A percentile compares a stretch with the other conserved stretches of the same genome.
Evolutionary conservation across 2,888 invertebrate genomes (phyloP).

Genomic region (Drosophila sordidula): DNA sequence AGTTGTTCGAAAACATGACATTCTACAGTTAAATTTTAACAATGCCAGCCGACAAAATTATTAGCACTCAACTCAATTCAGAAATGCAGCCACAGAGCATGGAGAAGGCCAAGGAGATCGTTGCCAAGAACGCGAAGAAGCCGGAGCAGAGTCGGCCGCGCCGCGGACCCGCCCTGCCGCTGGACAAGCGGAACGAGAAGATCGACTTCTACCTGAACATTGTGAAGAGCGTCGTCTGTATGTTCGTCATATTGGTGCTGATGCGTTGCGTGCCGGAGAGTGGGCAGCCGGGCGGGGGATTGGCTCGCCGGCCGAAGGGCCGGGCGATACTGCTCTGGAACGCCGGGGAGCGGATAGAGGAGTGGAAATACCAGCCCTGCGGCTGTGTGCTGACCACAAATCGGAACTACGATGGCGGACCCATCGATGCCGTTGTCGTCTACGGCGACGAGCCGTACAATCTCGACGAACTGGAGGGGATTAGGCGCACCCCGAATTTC

Average conservation of each 20-base stretch:
- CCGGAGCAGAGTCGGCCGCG: background rate
- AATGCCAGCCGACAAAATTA: slow-evolving; percentile 20
- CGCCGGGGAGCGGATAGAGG: accelerated
- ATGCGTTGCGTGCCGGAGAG: background rate
- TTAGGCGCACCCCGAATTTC: slow-evolving; percentile 3
- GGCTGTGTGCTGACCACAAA: slow-evolving; percentile 21
- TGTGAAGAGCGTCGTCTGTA: slow-evolving; percentile 3
- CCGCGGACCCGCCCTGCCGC: too few relatives aligned
- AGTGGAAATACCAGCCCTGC: slow-evolving; percentile 1
- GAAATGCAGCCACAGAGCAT: background rate
- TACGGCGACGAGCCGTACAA: slow-evolving; percentile 9
- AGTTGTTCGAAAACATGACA: slow-evolving; percentile 3
- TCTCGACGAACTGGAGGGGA: background rate
- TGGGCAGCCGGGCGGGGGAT: accelerated
- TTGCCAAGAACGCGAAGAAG: too few relatives aligned
- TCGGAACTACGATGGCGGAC: background rate
- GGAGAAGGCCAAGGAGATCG: background rate
- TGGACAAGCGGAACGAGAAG: background rate
- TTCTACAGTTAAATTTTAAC: background rate
- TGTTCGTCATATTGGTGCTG: slow-evolving; percentile 9
- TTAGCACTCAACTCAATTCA: background rate
- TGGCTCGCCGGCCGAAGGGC: too few relatives aligned
- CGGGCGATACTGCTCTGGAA: slow-evolving; percentile 19
- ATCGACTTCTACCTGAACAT: background rate
- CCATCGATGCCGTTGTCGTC: slow-evolving; percentile 19